Evolutionary conservation across 92 coral and sea anemone genomes (phyloP).

Genomic region (Parazoanthus atlanticus): DNA sequence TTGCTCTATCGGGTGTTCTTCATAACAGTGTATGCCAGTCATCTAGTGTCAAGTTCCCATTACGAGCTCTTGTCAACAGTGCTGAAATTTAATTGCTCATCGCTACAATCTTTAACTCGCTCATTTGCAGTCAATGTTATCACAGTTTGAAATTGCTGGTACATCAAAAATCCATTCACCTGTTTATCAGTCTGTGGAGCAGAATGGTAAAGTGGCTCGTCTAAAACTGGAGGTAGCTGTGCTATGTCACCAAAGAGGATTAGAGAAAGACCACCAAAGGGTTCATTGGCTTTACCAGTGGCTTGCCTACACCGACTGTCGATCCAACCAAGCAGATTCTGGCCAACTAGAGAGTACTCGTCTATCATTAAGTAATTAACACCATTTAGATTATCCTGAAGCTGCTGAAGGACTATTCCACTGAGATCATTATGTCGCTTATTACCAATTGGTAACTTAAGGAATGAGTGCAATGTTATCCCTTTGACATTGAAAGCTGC

Average conservation of each 20-base stretch:
- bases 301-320: conserved; percentile 48
- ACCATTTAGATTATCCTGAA: conserved; percentile 33
- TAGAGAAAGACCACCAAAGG: conserved; percentile 46
- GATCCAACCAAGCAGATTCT: not conserved
- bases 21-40: conserved; percentile 53
- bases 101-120: conserved; percentile 15
- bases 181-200: conserved; percentile 21
- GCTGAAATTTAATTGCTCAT: conserved; percentile 35
- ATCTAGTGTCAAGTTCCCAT: conserved; percentile 51
- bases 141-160: conserved; percentile 21
- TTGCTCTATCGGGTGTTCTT: conserved; percentile 37
- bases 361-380: no score
- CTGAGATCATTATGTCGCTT: conserved; percentile 34
- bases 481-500: conserved; percentile 50
- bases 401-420: conserved; percentile 43
- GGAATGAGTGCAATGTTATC: conserved; percentile 42
- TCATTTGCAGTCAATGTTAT: conserved; percentile 7
- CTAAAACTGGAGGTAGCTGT: conserved; percentile 37
- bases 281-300: conserved; percentile 32
- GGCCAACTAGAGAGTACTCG: no score
- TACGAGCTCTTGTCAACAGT: conserved; percentile 44
- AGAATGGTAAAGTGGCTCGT: conserved; percentile 37
- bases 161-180: not conserved
- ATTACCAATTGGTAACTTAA: conserved; percentile 42
- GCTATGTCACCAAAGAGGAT: conserved; percentile 52